Conservation (phyloP, 2,113 vertebrate species). For the Castor canadensis region DNA sequence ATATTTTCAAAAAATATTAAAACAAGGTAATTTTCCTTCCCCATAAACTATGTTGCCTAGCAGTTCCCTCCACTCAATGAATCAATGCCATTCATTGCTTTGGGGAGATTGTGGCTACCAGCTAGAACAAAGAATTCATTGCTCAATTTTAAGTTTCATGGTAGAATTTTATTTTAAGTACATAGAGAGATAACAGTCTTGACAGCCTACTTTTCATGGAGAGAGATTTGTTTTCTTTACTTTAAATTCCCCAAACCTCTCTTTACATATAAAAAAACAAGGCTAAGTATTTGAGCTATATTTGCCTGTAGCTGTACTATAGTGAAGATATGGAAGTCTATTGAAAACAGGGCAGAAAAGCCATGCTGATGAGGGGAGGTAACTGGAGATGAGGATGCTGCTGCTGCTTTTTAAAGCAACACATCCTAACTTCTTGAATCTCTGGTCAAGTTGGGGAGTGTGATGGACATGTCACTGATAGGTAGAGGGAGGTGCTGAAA, state of each 20-base stretch:
- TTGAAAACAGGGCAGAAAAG: neutral
- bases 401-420: neutral
- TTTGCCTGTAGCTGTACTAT: neutral
- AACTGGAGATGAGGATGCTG: neutral
- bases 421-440: neutral
- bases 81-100: conserved; percentile 71
- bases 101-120: conserved; percentile 60
- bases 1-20: conserved; percentile 73
- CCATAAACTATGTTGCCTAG: conserved; percentile 62
- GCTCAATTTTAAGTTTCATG: conserved; percentile 56
- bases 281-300: neutral
- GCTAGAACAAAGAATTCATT: conserved; percentile 70
- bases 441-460: too few relatives aligned
- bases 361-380: neutral
- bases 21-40: conserved; percentile 72
- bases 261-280: neutral
- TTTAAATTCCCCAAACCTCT: conserved; percentile 20
- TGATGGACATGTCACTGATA: fast-evolving
- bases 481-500: neutral
- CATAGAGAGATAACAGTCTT: conserved; percentile 56
- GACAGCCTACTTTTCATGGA: conserved; percentile 60
- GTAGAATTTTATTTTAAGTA: conserved; percentile 35
- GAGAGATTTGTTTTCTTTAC: conserved; percentile 36
- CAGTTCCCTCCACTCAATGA: conserved; percentile 50
- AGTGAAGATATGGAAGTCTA: neutral